Evolutionary conservation across 2,113 vertebrate species (phyloP), one percentile per base, ranked within the genome.

Genomic region (Ailuropoda melanoleuca): DNA sequence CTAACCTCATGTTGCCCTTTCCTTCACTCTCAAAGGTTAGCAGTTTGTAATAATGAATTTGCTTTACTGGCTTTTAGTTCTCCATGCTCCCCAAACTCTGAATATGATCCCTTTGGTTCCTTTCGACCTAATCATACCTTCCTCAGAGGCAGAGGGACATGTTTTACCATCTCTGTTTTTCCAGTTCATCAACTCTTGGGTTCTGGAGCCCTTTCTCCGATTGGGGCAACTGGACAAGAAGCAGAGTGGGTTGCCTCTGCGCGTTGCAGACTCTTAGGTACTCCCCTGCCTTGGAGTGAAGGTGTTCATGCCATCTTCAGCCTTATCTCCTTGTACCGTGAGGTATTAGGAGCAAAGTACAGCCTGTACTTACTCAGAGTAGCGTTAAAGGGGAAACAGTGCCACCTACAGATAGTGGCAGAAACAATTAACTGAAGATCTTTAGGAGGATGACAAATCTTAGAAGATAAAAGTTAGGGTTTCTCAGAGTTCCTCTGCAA

Each of bases 361-460:
- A 34, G 46, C 8, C 26, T 24, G 39, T 23, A 8, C 37, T 53
- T 56, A 24, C 58, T 43, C 37, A 21, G 8, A 23, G 29, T 10
- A 62, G 19, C 78, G 96, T 75, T 81, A 66, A 78, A 24, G 14
- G 77, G 90, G 82, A 97, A 94, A 97, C 81, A 97, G 80, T 75
- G 96, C 97, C 98, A 98, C 95, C 97, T 98, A 97, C 93, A 96
- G 97, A 34, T 3, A 58, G 91, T 95, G 93, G 94, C 81, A 94
- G 89, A 70, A 96, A 88, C 77, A 58, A 84, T 46, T 81, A 50
- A 34, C 68, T 48, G 39, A 82, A 24, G 43, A 31, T 37, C 5
- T 53, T 68, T 1, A 24, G 39, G 26, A 92, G 17, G 34, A 75
- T 53, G 24, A 70, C 26, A n/a, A 64, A 62, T 31, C 43, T 90